phyloP scores from a whole-genome alignment of 1,140 invertebrate species.

The Ganaspis sp. region DNA sequence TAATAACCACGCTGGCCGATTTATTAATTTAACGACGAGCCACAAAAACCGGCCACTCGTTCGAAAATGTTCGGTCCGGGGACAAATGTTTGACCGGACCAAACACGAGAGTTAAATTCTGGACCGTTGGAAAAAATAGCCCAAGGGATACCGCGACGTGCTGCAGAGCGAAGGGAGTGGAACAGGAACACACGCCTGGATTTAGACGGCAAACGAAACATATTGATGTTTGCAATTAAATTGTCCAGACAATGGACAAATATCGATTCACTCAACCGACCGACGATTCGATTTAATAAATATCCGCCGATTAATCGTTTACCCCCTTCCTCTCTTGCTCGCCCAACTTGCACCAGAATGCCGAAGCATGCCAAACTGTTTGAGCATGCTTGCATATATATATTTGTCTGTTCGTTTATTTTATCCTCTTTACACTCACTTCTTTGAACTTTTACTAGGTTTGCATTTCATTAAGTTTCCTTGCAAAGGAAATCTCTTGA shows the following conservation, averaged over 20 bases:
- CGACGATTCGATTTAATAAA: constrained; percentile 69
- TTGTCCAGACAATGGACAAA: constrained; percentile 71
- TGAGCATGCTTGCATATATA: constrained; percentile 44
- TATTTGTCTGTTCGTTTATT: constrained; percentile 62
- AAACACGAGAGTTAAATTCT: constrained; percentile 62
- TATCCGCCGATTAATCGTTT: constrained; percentile 64
- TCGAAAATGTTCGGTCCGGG: constrained; percentile 41
- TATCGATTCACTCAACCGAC: constrained; percentile 59
- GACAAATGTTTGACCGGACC: constrained; percentile 60
- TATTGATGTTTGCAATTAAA: constrained; percentile 73
- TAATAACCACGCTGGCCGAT: constrained; percentile 53
- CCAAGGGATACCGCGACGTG: constrained; percentile 2
- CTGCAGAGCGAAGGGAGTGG: constrained; percentile 31
- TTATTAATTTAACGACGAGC: constrained; percentile 61
- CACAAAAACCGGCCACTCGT: constrained; percentile 52
- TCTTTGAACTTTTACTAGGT: constrained; percentile 45
- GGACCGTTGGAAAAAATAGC: constrained; percentile 44
- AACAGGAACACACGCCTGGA: not conserved
- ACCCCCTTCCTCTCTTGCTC: not conserved
- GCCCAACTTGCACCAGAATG: not conserved
- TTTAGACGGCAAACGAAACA: constrained; percentile 66
- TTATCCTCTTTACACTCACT: constrained; percentile 54
- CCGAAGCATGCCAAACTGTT: constrained; percentile 48
- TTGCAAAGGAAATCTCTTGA: constrained; percentile 37
- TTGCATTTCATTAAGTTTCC: constrained; percentile 69